Evolutionary conservation across 2,113 vertebrate genomes (phyloP), one percentile per base, ranked within the genome.

Genomic region (Neotoma lepida): DNA sequence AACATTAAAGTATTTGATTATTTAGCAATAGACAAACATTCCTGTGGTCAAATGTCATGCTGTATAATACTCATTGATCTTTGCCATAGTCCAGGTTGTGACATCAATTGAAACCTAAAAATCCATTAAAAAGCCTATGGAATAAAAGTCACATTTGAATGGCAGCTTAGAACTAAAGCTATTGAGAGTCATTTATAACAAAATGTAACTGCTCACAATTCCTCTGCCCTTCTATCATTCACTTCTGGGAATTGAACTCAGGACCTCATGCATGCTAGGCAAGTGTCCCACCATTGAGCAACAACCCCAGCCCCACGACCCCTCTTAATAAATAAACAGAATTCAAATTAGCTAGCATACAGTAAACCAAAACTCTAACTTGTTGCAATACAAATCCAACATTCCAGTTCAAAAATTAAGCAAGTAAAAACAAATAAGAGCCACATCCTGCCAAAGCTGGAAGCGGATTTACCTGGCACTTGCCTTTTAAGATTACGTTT

Each of bases 381-480:
- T 92, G 77, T 92, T 90, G 35, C 54, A 80, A 73, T 22, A 93
- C 7, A 87, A 95, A 94, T 63, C 24, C 73, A 95, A 54, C 89
- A 90, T 93, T 96, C 76, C 96, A 94, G 94, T 84, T 92, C 49
- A 88, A 91, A 97, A 90, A 66, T 64, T 35, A 90, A 94, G 46
- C 96, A 96, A 88, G 93, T 90, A 92, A 90, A 96, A 95, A 96
- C 95, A 92, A 74, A 96, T 86, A 44, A 22, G 56, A 77, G 33
- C 49, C 63, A 15, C 4, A 35, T 94, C 41, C 81, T 90, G 95
- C 92, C 93, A 93, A 92, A 88, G 68, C 1, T 74, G 54, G 77
- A 90, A 49, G n/a, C 30, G 12, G 15, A 88, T 84, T 86, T 90
- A 66, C 49, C 46, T 91, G 87, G 89, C 70, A 89, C 66, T 63